Percentiles rank a stretch among this genome's conserved stretches.
Evolutionary conservation across 2,888 invertebrate species (phyloP).

Genomic region (Drosophila suboccidentalis): DNA sequence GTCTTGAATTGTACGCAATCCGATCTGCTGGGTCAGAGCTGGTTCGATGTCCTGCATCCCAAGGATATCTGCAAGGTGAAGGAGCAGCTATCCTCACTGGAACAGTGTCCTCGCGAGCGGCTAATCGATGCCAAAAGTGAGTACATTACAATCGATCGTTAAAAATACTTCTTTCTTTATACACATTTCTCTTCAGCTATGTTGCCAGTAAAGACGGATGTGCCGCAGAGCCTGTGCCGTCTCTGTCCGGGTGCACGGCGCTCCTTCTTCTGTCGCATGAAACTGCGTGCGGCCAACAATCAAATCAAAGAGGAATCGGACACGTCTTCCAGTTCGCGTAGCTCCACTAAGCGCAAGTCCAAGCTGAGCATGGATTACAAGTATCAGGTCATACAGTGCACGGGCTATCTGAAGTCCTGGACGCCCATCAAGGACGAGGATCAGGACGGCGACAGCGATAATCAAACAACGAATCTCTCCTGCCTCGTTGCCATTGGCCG

Average conservation of each 20-base stretch:
- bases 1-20: constrained; percentile 93
- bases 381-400: constrained; percentile 96
- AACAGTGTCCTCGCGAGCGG: constrained; percentile 94
- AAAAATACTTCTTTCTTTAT: neutral
- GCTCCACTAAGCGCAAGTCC: constrained; percentile 89
- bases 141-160: neutral
- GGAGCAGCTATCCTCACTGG: constrained; percentile 96
- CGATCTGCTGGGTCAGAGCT: constrained; percentile 95
- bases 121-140: constrained; percentile 96
- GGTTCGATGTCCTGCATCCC: constrained; percentile 97
- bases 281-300: constrained; percentile 89
- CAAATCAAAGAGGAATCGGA: constrained; percentile 90
- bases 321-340: constrained; percentile 85
- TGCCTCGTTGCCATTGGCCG: constrained; percentile 96
- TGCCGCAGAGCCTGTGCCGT: constrained; percentile 91
- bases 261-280: constrained; percentile 98
- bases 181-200: constrained; percentile 88
- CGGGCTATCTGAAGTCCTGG: constrained; percentile 97
- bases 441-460: constrained; percentile 88
- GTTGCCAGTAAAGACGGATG: constrained; percentile 95
- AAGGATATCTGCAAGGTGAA: constrained; percentile 98
- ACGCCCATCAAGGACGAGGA: constrained; percentile 92
- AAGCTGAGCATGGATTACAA: constrained; percentile 89
- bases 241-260: constrained; percentile 95
- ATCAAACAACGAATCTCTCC: constrained; percentile 89